These are phyloP conservation scores for Pilophorus perplexus DNA, from an alignment of 2,888 invertebrate genomes.

Conservation along the genomic window DNA sequence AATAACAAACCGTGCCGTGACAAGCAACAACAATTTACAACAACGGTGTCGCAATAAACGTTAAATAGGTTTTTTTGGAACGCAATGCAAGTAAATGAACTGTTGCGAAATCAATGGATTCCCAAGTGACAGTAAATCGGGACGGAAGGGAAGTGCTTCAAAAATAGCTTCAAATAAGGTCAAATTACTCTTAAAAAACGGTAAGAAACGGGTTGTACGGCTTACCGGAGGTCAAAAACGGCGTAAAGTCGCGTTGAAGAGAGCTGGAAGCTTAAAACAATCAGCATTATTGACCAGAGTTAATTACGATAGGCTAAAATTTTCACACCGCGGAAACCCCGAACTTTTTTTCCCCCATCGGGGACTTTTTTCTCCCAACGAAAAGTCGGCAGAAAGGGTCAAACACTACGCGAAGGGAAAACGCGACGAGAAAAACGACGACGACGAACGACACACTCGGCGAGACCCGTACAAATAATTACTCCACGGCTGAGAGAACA, in stretches of 20 bases:
- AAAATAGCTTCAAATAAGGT: slow-evolving; percentile 32
- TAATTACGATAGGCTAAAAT: slow-evolving; percentile 47
- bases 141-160: slow-evolving; percentile 7
- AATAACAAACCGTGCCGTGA: too few relatives aligned
- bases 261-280: slow-evolving; percentile 34
- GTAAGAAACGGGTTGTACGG: slow-evolving; percentile 4
- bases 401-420: slow-evolving; percentile 16
- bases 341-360: too few relatives aligned
- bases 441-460: slow-evolving; percentile 1
- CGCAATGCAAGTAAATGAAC: background rate
- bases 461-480: slow-evolving; percentile 48
- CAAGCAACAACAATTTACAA: too few relatives aligned
- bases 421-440: slow-evolving; percentile 17
- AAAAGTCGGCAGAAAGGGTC: too few relatives aligned
- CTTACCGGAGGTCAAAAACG: slow-evolving; percentile 25
- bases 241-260: slow-evolving; percentile 15
- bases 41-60: too few relatives aligned
- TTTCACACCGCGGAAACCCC: slow-evolving; percentile 34
- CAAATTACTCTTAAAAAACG: background rate
- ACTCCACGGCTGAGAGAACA: slow-evolving; percentile 53
- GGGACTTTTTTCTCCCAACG: too few relatives aligned
- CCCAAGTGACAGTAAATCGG: slow-evolving; percentile 19
- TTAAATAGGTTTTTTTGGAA: too few relatives aligned
- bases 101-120: slow-evolving; percentile 18
- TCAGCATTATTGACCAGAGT: slow-evolving; percentile 49